These are phyloP conservation scores for Tragulus kanchil DNA, from an alignment of 2,113 vertebrate species.

Conservation along the genomic window DNA sequence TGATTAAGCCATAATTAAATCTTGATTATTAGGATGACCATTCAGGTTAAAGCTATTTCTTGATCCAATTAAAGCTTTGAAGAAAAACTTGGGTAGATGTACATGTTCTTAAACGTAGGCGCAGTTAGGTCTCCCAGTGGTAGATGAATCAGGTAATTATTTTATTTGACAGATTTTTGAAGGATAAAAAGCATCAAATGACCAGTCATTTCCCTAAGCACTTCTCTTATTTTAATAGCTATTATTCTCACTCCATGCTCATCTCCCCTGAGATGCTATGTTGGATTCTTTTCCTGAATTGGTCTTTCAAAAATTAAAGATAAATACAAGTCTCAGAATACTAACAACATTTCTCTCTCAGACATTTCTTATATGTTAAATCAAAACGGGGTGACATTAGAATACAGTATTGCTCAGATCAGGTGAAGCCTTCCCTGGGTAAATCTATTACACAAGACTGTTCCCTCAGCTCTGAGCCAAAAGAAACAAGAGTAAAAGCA, in stretches of 20 bases:
- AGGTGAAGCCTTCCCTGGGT: conserved; percentile 76
- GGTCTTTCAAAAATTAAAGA: conserved; percentile 79
- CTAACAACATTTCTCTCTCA: conserved; percentile 73
- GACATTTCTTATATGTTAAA: conserved; percentile 65
- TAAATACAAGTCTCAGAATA: conserved; percentile 77
- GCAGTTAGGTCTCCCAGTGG: conserved; percentile 42
- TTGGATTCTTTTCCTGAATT: conserved; percentile 70
- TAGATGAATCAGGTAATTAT: conserved; percentile 72
- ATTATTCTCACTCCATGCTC: conserved; percentile 69
- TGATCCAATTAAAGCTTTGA: conserved; percentile 70
- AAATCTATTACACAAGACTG: conserved; percentile 75
- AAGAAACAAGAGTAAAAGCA: conserved; percentile 80
- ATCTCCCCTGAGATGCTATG: conserved; percentile 70
- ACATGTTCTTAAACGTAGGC: conserved; percentile 61
- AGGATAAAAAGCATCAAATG: conserved; percentile 61
- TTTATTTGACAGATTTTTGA: conserved; percentile 71
- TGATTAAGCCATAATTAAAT: conserved; percentile 71
- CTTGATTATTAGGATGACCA: conserved; percentile 48
- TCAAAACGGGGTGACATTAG: conserved; percentile 30
- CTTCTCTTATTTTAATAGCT: conserved; percentile 80
- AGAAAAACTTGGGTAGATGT: conserved; percentile 44
- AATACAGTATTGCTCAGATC: conserved; percentile 51
- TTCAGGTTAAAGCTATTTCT: conserved; percentile 65
- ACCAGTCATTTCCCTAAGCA: conserved; percentile 67
- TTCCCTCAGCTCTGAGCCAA: conserved; percentile 74